Base-by-base conservation (phyloP, 92 coral and sea anemone species). In the Pocillopora meandrina region DNA sequence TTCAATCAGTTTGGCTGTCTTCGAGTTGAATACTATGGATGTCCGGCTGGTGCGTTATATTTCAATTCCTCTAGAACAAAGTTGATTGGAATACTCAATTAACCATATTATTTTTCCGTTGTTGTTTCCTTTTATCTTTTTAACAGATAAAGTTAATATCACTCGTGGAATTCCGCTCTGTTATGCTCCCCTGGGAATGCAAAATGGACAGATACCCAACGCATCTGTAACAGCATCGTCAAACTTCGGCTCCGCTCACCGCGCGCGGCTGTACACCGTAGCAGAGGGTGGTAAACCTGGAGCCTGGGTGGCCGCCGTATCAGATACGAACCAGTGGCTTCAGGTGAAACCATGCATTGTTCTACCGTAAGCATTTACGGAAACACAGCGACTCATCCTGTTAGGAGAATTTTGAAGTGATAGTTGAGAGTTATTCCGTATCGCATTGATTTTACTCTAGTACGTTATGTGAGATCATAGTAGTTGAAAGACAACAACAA, bases 11-110 rank as follows among this genome's bases (percentile, higher is more conserved):
- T 76, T 20, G 71, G 82, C 0, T 89, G 92, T 56, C 70, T 89
- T 23, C 79, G 92, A 72, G 89, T 89, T 23, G 92, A 89, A 26
- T 85, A 78, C 86, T 89, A 85, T 52, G 92, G 92, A 5, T 89
- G 92, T 62, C 66, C 86, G 1, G 64, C 62, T 34, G 92, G 92
- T 89, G 49, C 74, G 87, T 15, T 42, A n/a, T 1, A 17, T 17
- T n/a, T 76, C 49, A 18, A 9, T n/a, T 21, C 16, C 12, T 2
- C 35, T 3, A n/a, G 19, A 19, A 74, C 42, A 11, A 57, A 52
- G 19, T 20, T 15, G 52, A 19, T 19, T 74, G 20, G 9, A 13
- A 18, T 62, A 12, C 26, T n/a, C 15, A n/a, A 18, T 62, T 5
- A 16, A 62, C 20, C 9, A 62, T 18, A 1, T 13, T 16, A 62